Evolutionary conservation across 2,888 invertebrate species (phyloP), one percentile per base, ranked within the genome.

Genomic region (Cosmorhoe ocellata): DNA sequence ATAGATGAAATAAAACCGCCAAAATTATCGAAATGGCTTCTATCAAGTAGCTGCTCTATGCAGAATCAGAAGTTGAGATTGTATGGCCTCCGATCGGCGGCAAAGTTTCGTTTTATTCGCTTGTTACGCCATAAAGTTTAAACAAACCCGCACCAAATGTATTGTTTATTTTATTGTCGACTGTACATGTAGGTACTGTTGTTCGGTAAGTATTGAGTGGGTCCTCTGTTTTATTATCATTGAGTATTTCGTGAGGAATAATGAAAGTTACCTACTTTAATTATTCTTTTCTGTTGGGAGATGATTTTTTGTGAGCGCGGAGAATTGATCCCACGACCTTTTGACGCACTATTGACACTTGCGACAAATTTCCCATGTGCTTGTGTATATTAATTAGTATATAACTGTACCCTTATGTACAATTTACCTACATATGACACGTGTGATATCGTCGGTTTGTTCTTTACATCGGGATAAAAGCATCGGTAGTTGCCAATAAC

Each of bases 31-130:
- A 32, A 13, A 1, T 26, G 32, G 18, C 22, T 28, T 41, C 47
- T 46, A 28, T 26, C 0, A 14, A 41, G 0, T 34, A 10, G 9
- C 31, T 40, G 27, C n/a, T 56, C 50, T 34, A 38, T 43, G 52
- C 30, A 33, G 33, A 45, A 55, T 55, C 44, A 50, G 34, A 58
- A 58, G 57, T 60, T 60, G 38, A 62, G 76, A 79, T 81, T 76
- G 76, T 73, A 73, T 71, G 67, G 45, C 46, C 51, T 50, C 51
- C 62, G 63, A 68, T 67, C 63, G 72, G 64, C 61, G 66, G 63
- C 49, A 56, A 74, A 76, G 73, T 80, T 74, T 66, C 63, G 61
- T 63, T 61, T 69, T 73, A 73, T 63, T 56, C 59, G 55, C 42
- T 50, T 58, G 55, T 61, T 55, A 37, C 45, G 40, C 47, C 38